phyloP scores from a whole-genome alignment of 2,888 invertebrate species.

The Caenorhabditis sp. region DNA sequence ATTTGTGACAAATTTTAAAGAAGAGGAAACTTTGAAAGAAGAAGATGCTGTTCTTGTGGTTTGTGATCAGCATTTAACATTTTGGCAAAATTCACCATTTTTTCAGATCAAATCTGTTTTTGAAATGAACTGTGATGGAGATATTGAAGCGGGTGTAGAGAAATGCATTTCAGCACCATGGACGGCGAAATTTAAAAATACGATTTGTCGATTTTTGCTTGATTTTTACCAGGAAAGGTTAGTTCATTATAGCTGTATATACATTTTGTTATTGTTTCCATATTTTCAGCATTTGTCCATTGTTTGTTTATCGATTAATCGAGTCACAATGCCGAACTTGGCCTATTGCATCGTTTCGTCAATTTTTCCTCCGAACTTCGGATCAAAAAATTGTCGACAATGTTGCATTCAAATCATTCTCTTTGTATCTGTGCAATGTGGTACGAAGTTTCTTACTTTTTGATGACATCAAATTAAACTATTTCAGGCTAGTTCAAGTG shows the following conservation, averaged over 20 bases:
- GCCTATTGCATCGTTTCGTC: constrained; percentile 17
- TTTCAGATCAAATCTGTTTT: constrained; percentile 1
- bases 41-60: not conserved
- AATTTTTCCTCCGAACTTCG: constrained; percentile 15
- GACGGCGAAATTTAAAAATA: constrained; percentile 11
- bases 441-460: not conserved
- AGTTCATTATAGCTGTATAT: no score
- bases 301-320: constrained; percentile 25
- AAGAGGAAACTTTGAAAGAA: not conserved
- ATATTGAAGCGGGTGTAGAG: constrained; percentile 13
- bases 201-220: constrained; percentile 11
- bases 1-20: not conserved
- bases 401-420: not conserved
- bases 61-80: no score
- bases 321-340: constrained; percentile 18
- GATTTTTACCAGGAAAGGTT: constrained; percentile 6
- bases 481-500: constrained; percentile 12
- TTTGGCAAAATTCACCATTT: no score
- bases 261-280: not conserved
- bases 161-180: constrained; percentile 21
- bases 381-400: constrained; percentile 5
- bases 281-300: not conserved
- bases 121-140: constrained; percentile 4
- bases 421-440: constrained; percentile 23
- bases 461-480: not conserved